A percentile compares a stretch with the other conserved stretches of the same genome.
Evolutionary conservation across 1,140 invertebrate species (phyloP).

Genomic region (Bombus superbus): DNA sequence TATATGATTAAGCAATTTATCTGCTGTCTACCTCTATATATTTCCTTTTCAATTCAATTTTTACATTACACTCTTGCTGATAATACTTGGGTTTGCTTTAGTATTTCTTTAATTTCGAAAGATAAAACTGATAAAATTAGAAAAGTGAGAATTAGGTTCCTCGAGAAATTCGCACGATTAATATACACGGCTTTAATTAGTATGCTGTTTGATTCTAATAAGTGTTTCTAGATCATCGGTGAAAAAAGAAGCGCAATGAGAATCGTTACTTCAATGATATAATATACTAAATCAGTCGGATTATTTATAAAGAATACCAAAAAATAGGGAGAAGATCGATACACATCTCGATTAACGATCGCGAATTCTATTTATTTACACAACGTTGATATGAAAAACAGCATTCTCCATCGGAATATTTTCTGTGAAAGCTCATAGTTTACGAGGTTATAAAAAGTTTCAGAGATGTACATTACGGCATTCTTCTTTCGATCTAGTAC

Average conservation of each 20-base stretch:
- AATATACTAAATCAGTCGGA: not conserved
- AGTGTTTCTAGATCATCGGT: not conserved
- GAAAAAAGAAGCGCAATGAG: not conserved
- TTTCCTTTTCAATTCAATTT: not conserved
- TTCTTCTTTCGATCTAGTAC: not conserved
- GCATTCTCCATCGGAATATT: slow-evolving; percentile 18
- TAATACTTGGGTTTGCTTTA: not conserved
- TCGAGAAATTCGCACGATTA: slow-evolving; percentile 32
- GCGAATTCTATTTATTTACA: not conserved
- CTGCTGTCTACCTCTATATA: not conserved
- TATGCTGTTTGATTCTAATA: slow-evolving; percentile 1
- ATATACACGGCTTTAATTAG: slow-evolving; percentile 26
- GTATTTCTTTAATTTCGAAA: not conserved
- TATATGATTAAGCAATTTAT: not conserved
- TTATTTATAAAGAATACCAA: not conserved
- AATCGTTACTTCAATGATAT: not conserved
- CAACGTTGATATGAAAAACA: slow-evolving; percentile 1
- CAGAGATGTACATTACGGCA: not conserved
- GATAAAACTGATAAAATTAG: not conserved
- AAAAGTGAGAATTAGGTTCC: not conserved
- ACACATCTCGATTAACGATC: not conserved
- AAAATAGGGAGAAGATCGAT: not conserved
- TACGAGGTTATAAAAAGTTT: slow-evolving; percentile 5
- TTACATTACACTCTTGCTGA: not conserved
- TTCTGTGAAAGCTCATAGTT: slow-evolving; percentile 1